Evolutionary conservation across 2,113 vertebrate species (phyloP).

Genomic region (Protobothrops mucrosquamatus): DNA sequence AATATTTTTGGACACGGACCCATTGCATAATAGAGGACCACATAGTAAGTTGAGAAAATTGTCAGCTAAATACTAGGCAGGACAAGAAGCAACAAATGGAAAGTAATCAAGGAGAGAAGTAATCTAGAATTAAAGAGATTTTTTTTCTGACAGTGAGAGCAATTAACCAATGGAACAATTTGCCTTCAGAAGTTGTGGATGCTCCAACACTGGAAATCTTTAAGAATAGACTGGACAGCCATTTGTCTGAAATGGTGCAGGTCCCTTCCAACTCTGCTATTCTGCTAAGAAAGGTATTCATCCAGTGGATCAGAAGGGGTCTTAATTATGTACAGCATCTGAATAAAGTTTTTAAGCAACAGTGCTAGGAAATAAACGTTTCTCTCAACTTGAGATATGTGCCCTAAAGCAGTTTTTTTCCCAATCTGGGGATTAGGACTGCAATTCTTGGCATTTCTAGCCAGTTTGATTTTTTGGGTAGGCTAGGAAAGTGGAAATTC

Average conservation of each 20-base stretch:
- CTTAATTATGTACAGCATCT: conserved; percentile 11
- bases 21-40: not conserved
- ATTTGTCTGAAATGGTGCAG: not conserved
- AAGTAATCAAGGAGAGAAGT: not conserved
- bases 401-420: not conserved
- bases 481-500: not conserved
- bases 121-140: not conserved
- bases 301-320: conserved; percentile 12
- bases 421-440: not conserved
- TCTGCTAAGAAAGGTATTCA: not conserved
- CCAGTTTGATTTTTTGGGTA: not conserved
- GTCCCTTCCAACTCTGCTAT: not conserved
- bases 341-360: not conserved
- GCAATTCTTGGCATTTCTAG: not conserved
- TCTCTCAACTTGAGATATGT: not conserved
- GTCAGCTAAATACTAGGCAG: not conserved
- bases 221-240: not conserved
- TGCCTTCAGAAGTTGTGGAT: not conserved
- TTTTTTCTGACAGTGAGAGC: not conserved
- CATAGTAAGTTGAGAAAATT: not conserved
- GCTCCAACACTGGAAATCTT: not conserved
- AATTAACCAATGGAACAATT: not conserved
- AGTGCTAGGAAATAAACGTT: rapidly evolving
- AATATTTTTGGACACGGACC: not conserved
- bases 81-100: not conserved